Evolutionary conservation across 2,797 vertebrate species (phyloP), one percentile per base, ranked within the genome.

Genomic region (Kryptopterus vitreolus): DNA sequence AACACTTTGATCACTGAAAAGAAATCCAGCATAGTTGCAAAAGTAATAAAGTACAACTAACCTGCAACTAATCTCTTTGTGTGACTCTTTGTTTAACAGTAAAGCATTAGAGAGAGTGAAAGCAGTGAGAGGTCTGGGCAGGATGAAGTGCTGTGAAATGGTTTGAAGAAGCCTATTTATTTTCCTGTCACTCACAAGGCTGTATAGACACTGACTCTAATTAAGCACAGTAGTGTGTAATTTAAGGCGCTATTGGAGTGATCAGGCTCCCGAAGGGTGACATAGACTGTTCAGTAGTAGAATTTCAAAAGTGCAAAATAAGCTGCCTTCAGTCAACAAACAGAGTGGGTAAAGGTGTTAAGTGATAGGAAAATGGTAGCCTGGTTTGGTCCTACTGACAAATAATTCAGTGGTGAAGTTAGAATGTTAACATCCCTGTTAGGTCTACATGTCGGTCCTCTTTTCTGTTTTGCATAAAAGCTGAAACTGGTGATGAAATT

Each of bases 391-490:
- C 26, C 7, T 8, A 38, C 10, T 50, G 57, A 52, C 62, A 52
- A n/a, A 61, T 79, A 72, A 78, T 66, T 78, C 58, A 66, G n/a
- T 48, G 74, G 57, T 86, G 89, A 91, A 83, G 84, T 82, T 77
- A 76, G 89, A 83, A 89, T 85, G 46, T n/a, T n/a, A n/a, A n/a
- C 43, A 58, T 73, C 13, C 71, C 52, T 73, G n/a, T 24, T 24
- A 38, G 70, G 26, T 33, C 57, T 18, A 43, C 1, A 52, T 2
- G 8, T 18, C 33, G 43, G n/a, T 12, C 0, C 11, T 22, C 20
- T 46, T 24, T 20, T n/a, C 26, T 12, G 26, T 26, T 33, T 59
- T 35, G 50, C 11, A 33, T 50, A 71, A 33, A 35, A 71, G 31
- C 31, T 57, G 33, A 58, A 58, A 74, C 43, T 26, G 11, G 20